phyloP scores from a whole-genome alignment of 2,113 vertebrate genomes.

The Halcyon senegalensis region DNA sequence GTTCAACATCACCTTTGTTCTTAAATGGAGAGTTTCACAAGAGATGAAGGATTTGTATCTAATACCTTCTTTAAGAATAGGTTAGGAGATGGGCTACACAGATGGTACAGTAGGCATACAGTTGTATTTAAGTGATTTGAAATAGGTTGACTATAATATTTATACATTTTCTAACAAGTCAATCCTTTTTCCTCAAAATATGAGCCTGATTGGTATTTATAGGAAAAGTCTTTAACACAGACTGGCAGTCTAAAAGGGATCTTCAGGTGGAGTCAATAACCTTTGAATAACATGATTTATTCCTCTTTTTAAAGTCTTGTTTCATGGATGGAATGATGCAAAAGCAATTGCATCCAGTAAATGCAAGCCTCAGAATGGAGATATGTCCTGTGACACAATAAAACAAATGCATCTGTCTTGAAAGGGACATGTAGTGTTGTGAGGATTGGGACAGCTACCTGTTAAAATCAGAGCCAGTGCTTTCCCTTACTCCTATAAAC shows the following conservation, averaged over 20 bases:
- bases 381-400: not conserved
- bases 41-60: not conserved
- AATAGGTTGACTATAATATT: constrained; percentile 23
- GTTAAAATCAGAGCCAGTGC: not conserved
- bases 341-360: not conserved
- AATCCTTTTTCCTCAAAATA: not conserved
- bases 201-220: not conserved
- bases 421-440: not conserved
- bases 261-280: not conserved
- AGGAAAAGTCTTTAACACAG: not conserved
- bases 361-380: not conserved
- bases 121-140: not conserved
- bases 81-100: not conserved
- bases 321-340: not conserved
- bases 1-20: constrained; percentile 51
- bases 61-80: constrained; percentile 17
- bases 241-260: not conserved
- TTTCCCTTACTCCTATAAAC: not conserved
- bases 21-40: constrained; percentile 5
- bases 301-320: not conserved
- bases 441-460: not conserved
- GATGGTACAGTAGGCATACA: not conserved
- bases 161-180: not conserved
- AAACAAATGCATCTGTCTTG: not conserved
- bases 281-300: not conserved